These are phyloP conservation scores for Sitobion miscanthi DNA, from an alignment of 1,140 invertebrate species.

Conservation along the genomic window DNA sequence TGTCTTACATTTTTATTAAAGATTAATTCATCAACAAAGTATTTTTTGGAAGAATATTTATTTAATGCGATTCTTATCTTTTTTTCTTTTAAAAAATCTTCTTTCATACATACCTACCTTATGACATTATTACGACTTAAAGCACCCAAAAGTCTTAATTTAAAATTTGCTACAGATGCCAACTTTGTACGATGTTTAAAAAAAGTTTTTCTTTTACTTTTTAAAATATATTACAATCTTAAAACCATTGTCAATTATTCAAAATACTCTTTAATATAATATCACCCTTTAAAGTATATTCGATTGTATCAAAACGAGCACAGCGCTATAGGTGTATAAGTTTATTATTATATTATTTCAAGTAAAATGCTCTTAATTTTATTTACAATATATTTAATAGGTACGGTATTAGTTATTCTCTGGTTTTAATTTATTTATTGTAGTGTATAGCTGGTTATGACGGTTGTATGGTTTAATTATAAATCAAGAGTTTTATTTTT, in stretches of 20 bases:
- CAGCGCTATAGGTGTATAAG: background rate
- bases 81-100: background rate
- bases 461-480: background rate
- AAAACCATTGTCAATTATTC: background rate
- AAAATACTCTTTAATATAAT: conserved; percentile 20
- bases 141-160: background rate
- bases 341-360: background rate
- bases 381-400: too few relatives aligned
- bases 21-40: conserved; percentile 39
- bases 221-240: background rate
- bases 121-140: conserved; percentile 13
- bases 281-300: background rate
- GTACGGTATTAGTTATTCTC: background rate
- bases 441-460: background rate
- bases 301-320: background rate
- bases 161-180: background rate
- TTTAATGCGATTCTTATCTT: conserved; percentile 24
- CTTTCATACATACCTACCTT: background rate
- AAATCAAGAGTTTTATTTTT: background rate
- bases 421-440: background rate
- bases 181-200: background rate
- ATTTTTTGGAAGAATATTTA: conserved; percentile 2
- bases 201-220: background rate
- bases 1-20: background rate
- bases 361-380: background rate